phyloP scores from a whole-genome alignment of 2,113 vertebrate species.

The Butorides virescens region DNA sequence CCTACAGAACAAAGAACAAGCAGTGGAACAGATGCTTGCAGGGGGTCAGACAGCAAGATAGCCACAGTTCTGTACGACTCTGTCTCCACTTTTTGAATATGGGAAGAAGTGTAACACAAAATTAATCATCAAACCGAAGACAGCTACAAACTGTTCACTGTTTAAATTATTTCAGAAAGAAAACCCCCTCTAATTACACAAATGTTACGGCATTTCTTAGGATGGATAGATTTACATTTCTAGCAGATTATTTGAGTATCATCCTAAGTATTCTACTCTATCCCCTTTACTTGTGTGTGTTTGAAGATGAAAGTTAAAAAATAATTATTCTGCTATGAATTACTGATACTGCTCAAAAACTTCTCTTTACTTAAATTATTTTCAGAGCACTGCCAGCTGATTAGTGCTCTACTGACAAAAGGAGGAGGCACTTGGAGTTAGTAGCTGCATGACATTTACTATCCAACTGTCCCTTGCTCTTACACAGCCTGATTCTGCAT shows the following conservation, averaged over 20 bases:
- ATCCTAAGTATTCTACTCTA: background rate
- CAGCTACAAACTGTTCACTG: background rate
- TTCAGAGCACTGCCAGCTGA: background rate
- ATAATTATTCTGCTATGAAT: background rate
- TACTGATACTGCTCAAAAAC: background rate
- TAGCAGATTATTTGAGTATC: background rate
- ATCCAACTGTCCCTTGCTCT: background rate
- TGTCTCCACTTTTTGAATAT: background rate
- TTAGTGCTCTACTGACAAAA: background rate
- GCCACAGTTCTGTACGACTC: background rate
- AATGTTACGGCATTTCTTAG: background rate
- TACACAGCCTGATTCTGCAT: background rate
- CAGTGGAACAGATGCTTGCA: background rate
- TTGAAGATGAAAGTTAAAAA: background rate
- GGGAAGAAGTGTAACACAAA: background rate
- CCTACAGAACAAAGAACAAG: background rate
- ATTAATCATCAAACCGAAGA: background rate
- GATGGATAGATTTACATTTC: background rate
- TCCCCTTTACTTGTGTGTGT: background rate
- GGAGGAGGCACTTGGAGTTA: background rate
- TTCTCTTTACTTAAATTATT: background rate
- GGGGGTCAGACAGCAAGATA: background rate
- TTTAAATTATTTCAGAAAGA: background rate
- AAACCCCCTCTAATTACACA: background rate
- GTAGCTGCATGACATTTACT: background rate